These are phyloP conservation scores for Lamprotornis superbus DNA, from an alignment of 2,113 vertebrate species.

Conservation along the genomic window DNA sequence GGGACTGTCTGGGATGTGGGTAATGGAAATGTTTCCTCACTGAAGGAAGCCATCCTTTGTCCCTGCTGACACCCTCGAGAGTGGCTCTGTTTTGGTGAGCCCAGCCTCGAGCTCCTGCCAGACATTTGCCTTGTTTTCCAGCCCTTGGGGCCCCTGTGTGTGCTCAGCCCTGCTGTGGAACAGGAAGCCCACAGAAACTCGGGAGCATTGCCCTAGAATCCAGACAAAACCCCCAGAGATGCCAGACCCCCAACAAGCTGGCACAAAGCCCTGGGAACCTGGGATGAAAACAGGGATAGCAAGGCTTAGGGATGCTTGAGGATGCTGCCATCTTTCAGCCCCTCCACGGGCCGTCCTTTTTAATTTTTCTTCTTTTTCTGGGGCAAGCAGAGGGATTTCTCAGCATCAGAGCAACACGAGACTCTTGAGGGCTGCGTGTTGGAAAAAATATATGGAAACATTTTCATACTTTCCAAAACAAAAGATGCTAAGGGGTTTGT, in stretches of 20 bases:
- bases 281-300: slow-evolving; percentile 4
- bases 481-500: slow-evolving; percentile 11
- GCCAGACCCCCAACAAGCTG: slow-evolving; percentile 12
- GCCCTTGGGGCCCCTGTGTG: neutral
- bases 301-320: neutral
- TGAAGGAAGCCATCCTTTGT: neutral
- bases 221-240: slow-evolving; percentile 4
- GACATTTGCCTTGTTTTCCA: neutral
- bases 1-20: neutral
- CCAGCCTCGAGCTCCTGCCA: neutral
- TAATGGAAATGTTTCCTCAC: neutral
- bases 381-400: slow-evolving; percentile 9
- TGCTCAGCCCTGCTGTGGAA: neutral
- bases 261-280: slow-evolving; percentile 42
- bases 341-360: fast-evolving
- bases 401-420: neutral
- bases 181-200: neutral
- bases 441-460: slow-evolving; percentile 34
- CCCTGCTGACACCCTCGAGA: neutral
- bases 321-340: slow-evolving; percentile 33
- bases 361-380: neutral
- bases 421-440: neutral
- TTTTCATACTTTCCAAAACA: slow-evolving; percentile 59
- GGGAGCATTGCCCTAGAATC: neutral
- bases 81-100: neutral